Conservation (phyloP, 2,797 vertebrate species). For the Macropus fuliginosus region DNA sequence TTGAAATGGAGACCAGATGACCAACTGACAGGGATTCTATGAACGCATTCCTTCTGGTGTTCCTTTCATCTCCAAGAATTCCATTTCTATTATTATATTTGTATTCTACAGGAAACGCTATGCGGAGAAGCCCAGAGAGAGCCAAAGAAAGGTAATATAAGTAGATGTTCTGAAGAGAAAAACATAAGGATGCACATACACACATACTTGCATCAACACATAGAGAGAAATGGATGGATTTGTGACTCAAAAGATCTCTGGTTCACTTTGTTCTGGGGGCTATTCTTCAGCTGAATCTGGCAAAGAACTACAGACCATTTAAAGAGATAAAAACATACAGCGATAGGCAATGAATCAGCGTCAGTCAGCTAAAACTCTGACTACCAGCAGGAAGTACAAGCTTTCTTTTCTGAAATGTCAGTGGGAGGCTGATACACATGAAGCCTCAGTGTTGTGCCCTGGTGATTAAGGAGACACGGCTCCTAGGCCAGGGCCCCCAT, state of each 20-base stretch:
- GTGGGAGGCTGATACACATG: conserved; percentile 30
- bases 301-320: background rate
- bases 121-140: background rate
- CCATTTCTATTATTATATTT: background rate
- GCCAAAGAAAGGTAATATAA: background rate
- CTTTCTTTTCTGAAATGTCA: conserved; percentile 45
- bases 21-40: background rate
- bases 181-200: background rate
- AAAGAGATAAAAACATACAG: background rate
- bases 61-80: background rate
- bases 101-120: background rate
- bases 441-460: background rate
- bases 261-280: background rate
- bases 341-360: background rate
- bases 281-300: fast-evolving
- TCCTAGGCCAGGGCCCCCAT: background rate
- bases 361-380: background rate
- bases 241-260: background rate
- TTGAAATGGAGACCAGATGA: background rate
- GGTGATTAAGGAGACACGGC: background rate
- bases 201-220: background rate
- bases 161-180: background rate
- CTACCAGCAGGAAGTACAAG: background rate
- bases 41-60: background rate
- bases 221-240: background rate